These are phyloP conservation scores for Periparus ater DNA, from an alignment of 2,797 vertebrate species.

Conservation along the genomic window DNA sequence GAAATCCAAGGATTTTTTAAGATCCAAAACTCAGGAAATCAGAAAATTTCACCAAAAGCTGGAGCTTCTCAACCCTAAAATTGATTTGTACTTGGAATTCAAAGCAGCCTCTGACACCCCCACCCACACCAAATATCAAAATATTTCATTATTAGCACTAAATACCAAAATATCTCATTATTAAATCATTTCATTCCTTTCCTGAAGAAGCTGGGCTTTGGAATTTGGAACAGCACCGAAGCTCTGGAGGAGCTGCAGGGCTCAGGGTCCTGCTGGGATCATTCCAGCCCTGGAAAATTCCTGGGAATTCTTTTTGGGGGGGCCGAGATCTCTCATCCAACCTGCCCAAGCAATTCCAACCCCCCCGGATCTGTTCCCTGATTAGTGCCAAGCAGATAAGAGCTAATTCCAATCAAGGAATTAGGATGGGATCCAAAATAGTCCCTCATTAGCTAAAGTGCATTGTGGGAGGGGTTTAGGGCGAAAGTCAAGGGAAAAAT, in stretches of 20 bases:
- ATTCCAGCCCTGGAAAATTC: background rate
- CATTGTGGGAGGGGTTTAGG: background rate
- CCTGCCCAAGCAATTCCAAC: background rate
- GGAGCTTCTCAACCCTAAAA: background rate
- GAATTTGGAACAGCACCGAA: background rate
- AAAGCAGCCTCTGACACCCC: background rate
- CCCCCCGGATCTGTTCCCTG: background rate
- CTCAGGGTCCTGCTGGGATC: background rate
- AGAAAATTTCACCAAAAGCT: background rate
- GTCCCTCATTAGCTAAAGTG: background rate
- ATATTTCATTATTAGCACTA: fast-evolving
- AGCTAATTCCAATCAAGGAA: conserved; percentile 9
- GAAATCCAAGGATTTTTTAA: background rate
- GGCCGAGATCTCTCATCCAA: background rate
- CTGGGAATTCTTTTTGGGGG: too few species aligned
- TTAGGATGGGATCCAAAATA: conserved; percentile 7
- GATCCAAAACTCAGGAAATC: background rate
- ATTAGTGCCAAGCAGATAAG: background rate
- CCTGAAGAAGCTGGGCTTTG: background rate
- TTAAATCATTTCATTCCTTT: background rate
- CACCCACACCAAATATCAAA: background rate
- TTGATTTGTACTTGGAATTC: background rate
- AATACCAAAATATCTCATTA: background rate
- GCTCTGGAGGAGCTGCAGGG: background rate
- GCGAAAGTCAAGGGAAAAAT: background rate